These are phyloP conservation scores for Elaphurus davidianus DNA, from an alignment of 2,113 vertebrate genomes.

Conservation along the genomic window DNA sequence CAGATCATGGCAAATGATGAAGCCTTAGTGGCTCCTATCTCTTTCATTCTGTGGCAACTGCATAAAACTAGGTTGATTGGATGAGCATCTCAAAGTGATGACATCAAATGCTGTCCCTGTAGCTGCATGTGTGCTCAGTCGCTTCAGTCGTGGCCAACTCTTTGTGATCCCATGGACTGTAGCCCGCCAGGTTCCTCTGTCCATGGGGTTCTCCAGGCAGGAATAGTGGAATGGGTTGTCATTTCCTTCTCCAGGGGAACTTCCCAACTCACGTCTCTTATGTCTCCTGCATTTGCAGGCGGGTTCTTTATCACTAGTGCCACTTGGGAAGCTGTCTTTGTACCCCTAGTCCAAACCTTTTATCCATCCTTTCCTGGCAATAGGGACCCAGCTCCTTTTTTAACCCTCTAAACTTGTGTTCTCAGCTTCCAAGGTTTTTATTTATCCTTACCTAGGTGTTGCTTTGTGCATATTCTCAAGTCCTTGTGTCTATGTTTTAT, in stretches of 20 bases:
- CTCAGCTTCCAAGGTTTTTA: background rate
- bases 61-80: background rate
- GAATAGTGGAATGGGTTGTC: background rate
- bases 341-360: background rate
- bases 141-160: background rate
- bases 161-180: background rate
- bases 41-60: background rate
- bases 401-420: background rate
- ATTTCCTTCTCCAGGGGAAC: background rate
- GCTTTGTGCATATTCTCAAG: slow-evolving; percentile 2
- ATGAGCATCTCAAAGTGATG: background rate
- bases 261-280: background rate
- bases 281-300: background rate
- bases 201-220: background rate
- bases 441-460: background rate
- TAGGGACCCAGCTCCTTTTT: background rate
- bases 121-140: background rate
- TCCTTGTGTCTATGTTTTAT: background rate
- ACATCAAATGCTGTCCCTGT: background rate
- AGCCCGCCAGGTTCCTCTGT: background rate
- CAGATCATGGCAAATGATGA: background rate
- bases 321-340: background rate
- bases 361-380: background rate
- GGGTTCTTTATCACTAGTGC: background rate
- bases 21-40: background rate